Percentiles rank a stretch among this genome's conserved stretches.
Conservation (phyloP, 2,888 invertebrate species). For the Chaitophorus viminalis region DNA sequence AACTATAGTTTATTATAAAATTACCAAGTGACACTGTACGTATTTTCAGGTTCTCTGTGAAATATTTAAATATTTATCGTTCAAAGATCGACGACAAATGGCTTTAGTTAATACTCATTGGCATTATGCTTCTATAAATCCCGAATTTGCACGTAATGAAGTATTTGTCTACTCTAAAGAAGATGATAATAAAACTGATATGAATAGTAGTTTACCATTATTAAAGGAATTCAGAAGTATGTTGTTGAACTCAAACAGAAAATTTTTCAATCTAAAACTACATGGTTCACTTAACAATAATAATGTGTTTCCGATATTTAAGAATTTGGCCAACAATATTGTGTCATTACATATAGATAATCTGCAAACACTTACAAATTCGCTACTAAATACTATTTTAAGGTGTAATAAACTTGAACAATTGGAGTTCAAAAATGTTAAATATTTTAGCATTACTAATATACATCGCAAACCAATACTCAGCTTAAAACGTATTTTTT, state of each 20-base stretch:
- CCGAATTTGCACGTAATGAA: background rate
- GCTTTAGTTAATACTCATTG: background rate
- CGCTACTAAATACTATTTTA: background rate
- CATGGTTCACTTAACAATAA: too few species aligned
- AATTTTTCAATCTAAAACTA: background rate
- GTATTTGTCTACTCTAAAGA: background rate
- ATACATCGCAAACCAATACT: background rate
- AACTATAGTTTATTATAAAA: background rate
- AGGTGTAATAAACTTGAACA: background rate
- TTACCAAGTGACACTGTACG: too few species aligned
- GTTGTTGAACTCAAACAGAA: background rate
- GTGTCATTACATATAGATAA: background rate
- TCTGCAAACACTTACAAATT: background rate
- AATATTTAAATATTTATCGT: conserved; percentile 10
- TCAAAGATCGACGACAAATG: background rate
- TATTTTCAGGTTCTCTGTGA: conserved; percentile 4
- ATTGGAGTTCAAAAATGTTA: background rate
- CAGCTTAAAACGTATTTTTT: background rate
- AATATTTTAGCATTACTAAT: background rate
- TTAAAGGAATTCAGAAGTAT: background rate
- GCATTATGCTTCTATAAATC: conserved; percentile 23
- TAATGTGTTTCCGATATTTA: too few species aligned
- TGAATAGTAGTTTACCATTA: background rate
- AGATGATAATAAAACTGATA: background rate
- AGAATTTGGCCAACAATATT: too few species aligned